These are phyloP conservation scores for Standfussiana lucernea DNA, from an alignment of 2,888 invertebrate species.

Conservation along the genomic window DNA sequence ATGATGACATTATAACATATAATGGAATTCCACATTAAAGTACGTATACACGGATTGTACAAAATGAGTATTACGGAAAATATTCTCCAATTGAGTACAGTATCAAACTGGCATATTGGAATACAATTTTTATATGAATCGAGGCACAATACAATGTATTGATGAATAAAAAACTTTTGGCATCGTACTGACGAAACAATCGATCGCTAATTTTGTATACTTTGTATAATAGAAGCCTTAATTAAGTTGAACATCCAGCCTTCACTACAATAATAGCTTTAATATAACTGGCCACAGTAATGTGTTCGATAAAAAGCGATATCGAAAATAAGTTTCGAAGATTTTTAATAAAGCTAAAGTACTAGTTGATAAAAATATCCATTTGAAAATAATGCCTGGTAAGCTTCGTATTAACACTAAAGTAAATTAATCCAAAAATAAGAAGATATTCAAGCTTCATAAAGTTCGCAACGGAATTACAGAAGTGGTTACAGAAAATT, in stretches of 20 bases:
- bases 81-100: conserved; percentile 55
- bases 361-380: conserved; percentile 71
- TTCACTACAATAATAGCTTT: conserved; percentile 85
- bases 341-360: conserved; percentile 73
- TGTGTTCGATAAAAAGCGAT: conserved; percentile 80
- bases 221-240: conserved; percentile 74
- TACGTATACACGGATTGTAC: conserved; percentile 70
- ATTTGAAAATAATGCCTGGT: conserved; percentile 76
- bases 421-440: conserved; percentile 86
- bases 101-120: conserved; percentile 59
- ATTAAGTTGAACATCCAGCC: conserved; percentile 80
- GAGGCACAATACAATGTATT: conserved; percentile 54
- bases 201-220: conserved; percentile 64
- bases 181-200: conserved; percentile 63
- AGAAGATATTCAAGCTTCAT: conserved; percentile 80
- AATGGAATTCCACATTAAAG: conserved; percentile 62
- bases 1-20: conserved; percentile 53
- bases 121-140: conserved; percentile 57
- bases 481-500: conserved; percentile 80
- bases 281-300: conserved; percentile 89
- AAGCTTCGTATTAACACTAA: conserved; percentile 83
- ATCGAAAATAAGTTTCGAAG: conserved; percentile 80
- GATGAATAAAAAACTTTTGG: conserved; percentile 62
- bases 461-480: conserved; percentile 81
- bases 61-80: conserved; percentile 80